Conservation (phyloP, 2,888 invertebrate species). For the Chrysomela aeneicollis region DNA sequence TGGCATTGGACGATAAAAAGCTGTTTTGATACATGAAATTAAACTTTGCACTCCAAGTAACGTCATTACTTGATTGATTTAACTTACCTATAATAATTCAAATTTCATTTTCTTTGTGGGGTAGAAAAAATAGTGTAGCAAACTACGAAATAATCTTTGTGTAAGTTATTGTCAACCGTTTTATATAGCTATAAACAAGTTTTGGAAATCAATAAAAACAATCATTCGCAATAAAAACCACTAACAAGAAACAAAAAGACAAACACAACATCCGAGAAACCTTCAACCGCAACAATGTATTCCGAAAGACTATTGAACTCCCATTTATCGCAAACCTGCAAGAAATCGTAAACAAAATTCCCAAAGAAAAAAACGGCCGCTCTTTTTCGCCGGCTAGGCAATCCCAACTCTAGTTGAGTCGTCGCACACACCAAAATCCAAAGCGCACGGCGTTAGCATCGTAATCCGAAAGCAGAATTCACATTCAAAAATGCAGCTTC, state of each 20-base stretch:
- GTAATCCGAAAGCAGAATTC: constrained; percentile 50
- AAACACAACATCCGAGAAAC: background rate
- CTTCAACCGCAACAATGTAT: background rate
- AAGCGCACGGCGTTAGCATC: constrained; percentile 42
- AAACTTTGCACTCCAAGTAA: no score
- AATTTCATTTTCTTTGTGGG: no score
- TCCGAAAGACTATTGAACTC: constrained; percentile 1
- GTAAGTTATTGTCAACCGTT: no score
- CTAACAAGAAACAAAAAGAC: background rate
- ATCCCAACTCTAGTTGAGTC: background rate
- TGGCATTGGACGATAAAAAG: no score
- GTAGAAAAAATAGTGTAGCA: no score
- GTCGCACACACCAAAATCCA: constrained; percentile 3
- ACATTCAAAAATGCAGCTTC: constrained; percentile 61
- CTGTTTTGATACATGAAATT: no score
- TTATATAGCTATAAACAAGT: no score
- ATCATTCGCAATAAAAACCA: background rate
- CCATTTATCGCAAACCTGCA: background rate
- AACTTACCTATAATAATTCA: no score
- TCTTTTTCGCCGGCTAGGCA: constrained; percentile 11
- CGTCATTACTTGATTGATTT: no score
- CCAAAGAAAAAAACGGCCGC: constrained; percentile 1
- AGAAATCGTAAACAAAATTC: constrained; percentile 7
- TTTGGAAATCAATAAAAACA: no score
- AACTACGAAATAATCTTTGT: no score